Percentiles rank a stretch among this genome's conserved stretches.
Evolutionary conservation across 2,888 invertebrate genomes (phyloP).

Genomic region (Opisthograptis luteolata): DNA sequence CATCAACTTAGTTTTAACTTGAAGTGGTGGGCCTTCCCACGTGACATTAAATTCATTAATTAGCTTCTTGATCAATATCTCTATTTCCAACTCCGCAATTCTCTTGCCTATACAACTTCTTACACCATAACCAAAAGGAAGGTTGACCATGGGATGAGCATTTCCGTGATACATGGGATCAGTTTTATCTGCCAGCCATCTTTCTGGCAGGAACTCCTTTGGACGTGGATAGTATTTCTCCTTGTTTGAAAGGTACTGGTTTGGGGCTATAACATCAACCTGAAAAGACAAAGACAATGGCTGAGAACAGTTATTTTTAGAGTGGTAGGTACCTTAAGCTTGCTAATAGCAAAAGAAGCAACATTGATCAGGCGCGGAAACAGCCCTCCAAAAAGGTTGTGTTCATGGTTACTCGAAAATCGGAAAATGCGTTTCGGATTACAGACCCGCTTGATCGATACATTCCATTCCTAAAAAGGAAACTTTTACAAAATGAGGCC

Average conservation of each 20-base stretch:
- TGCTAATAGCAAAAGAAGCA: too few relatives aligned
- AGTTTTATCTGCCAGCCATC: constrained; percentile 86
- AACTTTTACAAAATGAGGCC: too few relatives aligned
- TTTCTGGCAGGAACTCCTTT: constrained; percentile 85
- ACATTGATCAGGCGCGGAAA: too few relatives aligned
- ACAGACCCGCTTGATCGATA: too few relatives aligned
- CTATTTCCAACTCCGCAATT: constrained; percentile 89
- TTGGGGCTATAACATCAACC: constrained; percentile 90
- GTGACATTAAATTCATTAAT: constrained; percentile 55
- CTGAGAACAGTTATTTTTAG: too few relatives aligned
- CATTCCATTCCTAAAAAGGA: too few relatives aligned
- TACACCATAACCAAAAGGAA: constrained; percentile 88
- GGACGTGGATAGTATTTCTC: constrained; percentile 84
- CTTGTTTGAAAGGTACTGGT: constrained; percentile 85
- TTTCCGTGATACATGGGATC: constrained; percentile 73
- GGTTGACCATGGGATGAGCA: constrained; percentile 84
- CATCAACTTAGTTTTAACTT: constrained; percentile 54
- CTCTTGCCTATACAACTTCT: constrained; percentile 88
- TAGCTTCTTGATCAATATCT: constrained; percentile 73
- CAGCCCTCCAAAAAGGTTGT: too few relatives aligned
- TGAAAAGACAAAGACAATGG: constrained; percentile 55
- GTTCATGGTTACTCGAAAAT: too few relatives aligned
- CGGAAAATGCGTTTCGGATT: too few relatives aligned
- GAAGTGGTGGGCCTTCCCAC: constrained; percentile 71
- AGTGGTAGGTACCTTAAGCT: too few relatives aligned